Evolutionary conservation across 2,888 invertebrate species (phyloP).

Genomic region (Microplitis deprimator): DNA sequence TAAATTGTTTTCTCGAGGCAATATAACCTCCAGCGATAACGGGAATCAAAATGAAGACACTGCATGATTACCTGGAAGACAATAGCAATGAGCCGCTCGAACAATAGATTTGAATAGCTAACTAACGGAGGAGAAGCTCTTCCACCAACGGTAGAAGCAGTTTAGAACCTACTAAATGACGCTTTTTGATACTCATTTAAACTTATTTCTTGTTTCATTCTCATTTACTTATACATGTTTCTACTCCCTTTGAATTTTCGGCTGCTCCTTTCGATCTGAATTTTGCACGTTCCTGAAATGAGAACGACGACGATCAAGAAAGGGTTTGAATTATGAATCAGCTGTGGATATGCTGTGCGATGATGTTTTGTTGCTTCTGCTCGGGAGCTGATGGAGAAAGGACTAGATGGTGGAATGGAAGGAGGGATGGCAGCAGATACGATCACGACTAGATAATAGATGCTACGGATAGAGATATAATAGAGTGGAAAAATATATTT

Average conservation of each 20-base stretch:
- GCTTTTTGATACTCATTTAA: conserved; percentile 30
- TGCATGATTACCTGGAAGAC: conserved; percentile 40
- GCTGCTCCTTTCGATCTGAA: not conserved
- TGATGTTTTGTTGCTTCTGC: conserved; percentile 11
- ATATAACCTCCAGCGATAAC: conserved; percentile 29
- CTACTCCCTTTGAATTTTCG: conserved; percentile 18
- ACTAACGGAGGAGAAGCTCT: not conserved
- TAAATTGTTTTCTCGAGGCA: conserved; percentile 67
- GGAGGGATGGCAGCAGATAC: conserved; percentile 42
- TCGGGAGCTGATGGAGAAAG: not conserved
- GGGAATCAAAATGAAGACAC: conserved; percentile 34
- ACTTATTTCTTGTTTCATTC: not conserved
- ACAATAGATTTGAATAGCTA: conserved; percentile 25
- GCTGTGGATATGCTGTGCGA: conserved; percentile 30
- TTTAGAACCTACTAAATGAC: not conserved
- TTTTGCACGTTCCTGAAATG: no score
- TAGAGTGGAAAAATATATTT: no score
- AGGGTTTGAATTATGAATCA: conserved; percentile 67
- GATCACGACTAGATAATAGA: conserved; percentile 48
- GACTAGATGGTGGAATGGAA: conserved; percentile 42
- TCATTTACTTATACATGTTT: not conserved
- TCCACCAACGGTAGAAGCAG: not conserved
- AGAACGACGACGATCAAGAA: conserved; percentile 53
- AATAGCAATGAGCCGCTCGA: conserved; percentile 28
- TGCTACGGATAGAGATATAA: conserved; percentile 32